phyloP scores from a whole-genome alignment of 2,888 invertebrate species.

The Pyrrhosoma nymphula region DNA sequence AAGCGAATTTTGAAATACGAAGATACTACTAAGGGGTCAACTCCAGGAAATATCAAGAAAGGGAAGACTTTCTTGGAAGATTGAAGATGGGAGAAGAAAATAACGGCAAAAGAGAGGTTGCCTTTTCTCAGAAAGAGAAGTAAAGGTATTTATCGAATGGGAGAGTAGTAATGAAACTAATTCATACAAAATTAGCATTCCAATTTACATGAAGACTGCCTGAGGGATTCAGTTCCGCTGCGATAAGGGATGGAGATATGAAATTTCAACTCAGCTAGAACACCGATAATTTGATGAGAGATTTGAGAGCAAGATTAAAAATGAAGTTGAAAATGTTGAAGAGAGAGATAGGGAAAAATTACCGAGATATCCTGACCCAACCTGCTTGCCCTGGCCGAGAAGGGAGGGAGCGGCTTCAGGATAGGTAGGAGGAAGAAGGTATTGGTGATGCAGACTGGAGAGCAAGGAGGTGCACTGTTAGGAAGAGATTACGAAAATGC shows the following conservation, averaged over 20 bases:
- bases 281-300: background rate
- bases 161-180: background rate
- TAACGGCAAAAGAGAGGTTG: background rate
- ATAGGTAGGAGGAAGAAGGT: too few relatives aligned
- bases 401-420: too few relatives aligned
- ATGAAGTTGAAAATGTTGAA: background rate
- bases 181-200: background rate
- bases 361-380: background rate
- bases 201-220: background rate
- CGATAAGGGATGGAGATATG: background rate
- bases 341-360: background rate
- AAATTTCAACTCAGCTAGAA: background rate
- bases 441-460: too few relatives aligned
- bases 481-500: too few relatives aligned
- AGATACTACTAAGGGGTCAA: background rate
- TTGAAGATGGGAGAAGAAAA: background rate
- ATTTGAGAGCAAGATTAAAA: too few relatives aligned
- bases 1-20: background rate
- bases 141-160: background rate
- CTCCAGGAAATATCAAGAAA: background rate
- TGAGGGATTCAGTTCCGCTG: background rate
- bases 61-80: background rate
- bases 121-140: background rate
- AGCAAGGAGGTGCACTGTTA: too few relatives aligned
- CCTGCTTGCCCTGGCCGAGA: too few relatives aligned